Evolutionary conservation across 2,888 invertebrate species (phyloP), one percentile per base, ranked within the genome.

Genomic region (Aleiodes leptofemur): DNA sequence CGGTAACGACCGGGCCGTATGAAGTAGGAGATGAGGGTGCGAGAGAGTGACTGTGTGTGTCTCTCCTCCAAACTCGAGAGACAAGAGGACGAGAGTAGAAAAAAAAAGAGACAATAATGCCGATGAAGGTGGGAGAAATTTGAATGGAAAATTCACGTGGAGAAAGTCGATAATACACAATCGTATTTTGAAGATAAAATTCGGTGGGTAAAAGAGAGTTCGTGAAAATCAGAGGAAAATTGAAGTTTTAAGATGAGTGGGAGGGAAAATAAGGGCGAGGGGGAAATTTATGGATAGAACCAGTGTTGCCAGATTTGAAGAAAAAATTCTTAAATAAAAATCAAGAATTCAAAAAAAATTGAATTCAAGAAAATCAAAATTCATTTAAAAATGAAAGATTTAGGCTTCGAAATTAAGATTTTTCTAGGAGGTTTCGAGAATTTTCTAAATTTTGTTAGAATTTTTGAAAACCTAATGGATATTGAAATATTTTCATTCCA

Each of bases 1-100:
- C 80, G 82, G 84, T 86, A 87, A 88, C 86, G 87, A 87, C 85
- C 83, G 82, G 82, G 73, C 78, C 81, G 83, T 85, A 83, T 84
- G 83, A 85, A 83, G 84, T 77, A 70, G 82, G 82, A 82, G 82
- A 83, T 80, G 81, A 82, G 82, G 79, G 81, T 77, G 34, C 34
- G 34, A 71, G 73, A 51, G 69, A 77, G 73, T 71, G 76, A 74
- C 61, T 69, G 48, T 43, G 34, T 53, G 56, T 61, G n/a, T n/a
- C n/a, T 74, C 34, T 66, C 69, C 14, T 70, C 13, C 69, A 53
- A 53, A 66, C 50, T 29, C 6, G 23, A 53, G 38, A 48, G 31
- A 71, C 9, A 61, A 51, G 23, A 56, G 55, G 59, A 80, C 77
- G 80, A 80, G 66, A 73, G 73, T 77, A 83, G 83, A 82, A 82